A percentile compares a stretch with the other conserved stretches of the same genome.
Conservation (phyloP, 2,797 vertebrate genomes). For the Helicolenus hilgendorfi region DNA sequence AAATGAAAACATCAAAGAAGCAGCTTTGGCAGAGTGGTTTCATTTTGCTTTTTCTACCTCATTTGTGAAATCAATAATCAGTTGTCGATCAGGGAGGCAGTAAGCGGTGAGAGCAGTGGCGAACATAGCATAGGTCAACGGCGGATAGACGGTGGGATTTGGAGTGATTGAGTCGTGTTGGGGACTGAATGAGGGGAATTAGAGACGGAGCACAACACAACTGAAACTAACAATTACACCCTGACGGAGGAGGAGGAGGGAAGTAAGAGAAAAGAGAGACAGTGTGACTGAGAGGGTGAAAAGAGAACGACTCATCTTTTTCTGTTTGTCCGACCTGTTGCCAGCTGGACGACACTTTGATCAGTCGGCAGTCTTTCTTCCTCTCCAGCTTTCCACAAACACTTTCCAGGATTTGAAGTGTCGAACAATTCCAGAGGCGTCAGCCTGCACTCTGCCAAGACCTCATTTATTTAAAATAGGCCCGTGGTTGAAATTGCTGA, state of each 20-base stretch:
- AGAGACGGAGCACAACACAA: background rate
- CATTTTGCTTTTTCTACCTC: background rate
- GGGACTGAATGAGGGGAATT: conserved; percentile 14
- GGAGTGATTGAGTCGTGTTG: background rate
- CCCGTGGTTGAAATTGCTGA: background rate
- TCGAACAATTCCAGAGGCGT: background rate
- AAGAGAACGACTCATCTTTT: background rate
- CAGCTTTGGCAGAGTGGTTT: background rate
- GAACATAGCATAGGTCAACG: background rate
- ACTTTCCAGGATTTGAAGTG: background rate
- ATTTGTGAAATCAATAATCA: background rate
- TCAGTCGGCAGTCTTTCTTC: background rate
- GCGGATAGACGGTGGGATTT: background rate
- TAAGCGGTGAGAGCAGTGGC: too few relatives aligned
- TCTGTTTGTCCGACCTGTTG: background rate
- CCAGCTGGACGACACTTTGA: background rate
- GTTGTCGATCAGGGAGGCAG: background rate
- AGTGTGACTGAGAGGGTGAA: background rate
- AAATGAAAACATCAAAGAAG: background rate
- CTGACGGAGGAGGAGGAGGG: background rate
- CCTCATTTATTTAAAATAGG: background rate
- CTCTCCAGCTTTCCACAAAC: background rate
- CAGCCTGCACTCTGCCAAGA: background rate
- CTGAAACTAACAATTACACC: conserved; percentile 12
- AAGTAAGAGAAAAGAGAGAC: background rate